These are phyloP conservation scores for Mesocricetus auratus DNA, from an alignment of 2,113 vertebrate genomes.

Conservation along the genomic window DNA sequence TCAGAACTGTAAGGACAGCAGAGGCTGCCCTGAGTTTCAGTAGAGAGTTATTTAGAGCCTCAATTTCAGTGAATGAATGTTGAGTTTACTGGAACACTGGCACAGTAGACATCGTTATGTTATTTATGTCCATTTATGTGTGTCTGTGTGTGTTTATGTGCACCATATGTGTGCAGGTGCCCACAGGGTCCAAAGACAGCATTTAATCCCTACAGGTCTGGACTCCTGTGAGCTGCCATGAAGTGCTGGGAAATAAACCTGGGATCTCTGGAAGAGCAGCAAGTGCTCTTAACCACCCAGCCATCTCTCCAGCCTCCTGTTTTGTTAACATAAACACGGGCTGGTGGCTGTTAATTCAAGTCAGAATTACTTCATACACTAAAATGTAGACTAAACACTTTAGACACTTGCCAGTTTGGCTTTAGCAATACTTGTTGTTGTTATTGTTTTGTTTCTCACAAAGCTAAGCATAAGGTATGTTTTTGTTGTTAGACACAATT, in stretches of 20 bases:
- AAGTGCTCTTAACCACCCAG: background rate
- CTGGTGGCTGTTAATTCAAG: slow-evolving; percentile 9
- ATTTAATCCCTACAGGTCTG: background rate
- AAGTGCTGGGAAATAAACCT: no score
- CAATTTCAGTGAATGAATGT: slow-evolving; percentile 29
- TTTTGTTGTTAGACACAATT: slow-evolving; percentile 5
- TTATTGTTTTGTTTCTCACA: slow-evolving; percentile 3
- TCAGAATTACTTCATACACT: background rate
- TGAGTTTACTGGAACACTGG: slow-evolving; percentile 21
- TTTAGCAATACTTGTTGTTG: background rate
- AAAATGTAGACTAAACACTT: background rate
- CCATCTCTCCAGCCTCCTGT: background rate
- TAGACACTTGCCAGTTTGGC: slow-evolving; percentile 7
- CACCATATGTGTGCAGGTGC: background rate
- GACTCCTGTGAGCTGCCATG: no score
- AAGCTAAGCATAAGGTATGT: background rate
- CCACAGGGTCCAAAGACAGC: no score
- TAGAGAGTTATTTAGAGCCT: slow-evolving; percentile 20
- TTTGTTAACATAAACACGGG: slow-evolving; percentile 45
- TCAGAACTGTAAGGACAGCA: background rate
- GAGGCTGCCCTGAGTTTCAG: background rate
- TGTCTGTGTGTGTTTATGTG: background rate
- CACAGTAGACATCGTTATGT: background rate
- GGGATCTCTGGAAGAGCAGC: background rate
- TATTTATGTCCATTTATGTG: background rate